Evolutionary conservation across 2,888 invertebrate species (phyloP).

Genomic region (Aspidapion aeneum): DNA sequence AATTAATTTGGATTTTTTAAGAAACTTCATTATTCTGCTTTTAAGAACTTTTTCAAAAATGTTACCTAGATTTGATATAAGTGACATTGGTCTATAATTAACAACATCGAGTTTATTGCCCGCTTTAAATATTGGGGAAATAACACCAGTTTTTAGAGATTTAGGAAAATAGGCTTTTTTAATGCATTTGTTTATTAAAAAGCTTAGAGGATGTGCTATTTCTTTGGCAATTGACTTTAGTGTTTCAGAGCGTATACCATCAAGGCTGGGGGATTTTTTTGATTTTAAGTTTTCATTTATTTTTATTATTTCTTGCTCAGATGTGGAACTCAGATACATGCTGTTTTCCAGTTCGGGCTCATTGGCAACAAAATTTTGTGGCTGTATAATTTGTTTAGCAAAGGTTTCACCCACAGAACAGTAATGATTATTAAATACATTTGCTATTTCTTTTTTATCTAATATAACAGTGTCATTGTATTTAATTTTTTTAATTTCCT

Average conservation of each 20-base stretch:
- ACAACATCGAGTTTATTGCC: not conserved
- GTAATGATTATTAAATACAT: not conserved
- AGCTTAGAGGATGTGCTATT: not conserved
- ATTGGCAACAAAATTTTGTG: not conserved
- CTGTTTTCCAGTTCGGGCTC: not conserved
- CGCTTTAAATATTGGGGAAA: not conserved
- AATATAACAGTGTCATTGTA: not conserved
- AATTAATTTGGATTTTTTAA: too few species aligned
- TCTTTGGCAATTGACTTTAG: not conserved
- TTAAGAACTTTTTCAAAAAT: not conserved
- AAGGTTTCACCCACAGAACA: not conserved
- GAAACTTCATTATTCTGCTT: too few species aligned
- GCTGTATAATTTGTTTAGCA: not conserved
- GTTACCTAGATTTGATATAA: not conserved
- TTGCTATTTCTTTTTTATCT: not conserved
- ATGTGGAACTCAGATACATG: not conserved
- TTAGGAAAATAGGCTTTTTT: not conserved
- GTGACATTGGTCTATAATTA: not conserved
- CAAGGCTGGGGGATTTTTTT: not conserved
- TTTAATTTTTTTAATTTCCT: not conserved
- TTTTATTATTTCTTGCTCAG: not conserved
- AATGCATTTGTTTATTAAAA: not conserved
- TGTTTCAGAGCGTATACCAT: not conserved
- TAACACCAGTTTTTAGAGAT: not conserved
- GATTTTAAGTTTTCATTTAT: not conserved